Percentiles rank a stretch among this genome's conserved stretches.
Conservation (phyloP, 2,113 vertebrate species). For the Sebastes schlegelii region DNA sequence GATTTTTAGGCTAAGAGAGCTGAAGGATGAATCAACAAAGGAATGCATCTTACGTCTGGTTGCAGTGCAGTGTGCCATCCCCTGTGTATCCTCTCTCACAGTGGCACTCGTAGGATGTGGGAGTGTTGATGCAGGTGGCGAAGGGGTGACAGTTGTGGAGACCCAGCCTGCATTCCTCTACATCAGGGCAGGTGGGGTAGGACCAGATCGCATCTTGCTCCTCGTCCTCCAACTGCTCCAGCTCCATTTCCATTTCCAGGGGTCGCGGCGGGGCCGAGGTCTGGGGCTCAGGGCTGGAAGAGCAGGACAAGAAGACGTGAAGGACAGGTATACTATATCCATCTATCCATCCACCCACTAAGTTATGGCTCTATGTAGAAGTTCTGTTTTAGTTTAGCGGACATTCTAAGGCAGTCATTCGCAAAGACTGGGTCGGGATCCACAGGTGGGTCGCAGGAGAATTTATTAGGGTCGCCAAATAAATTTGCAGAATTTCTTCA, state of each 20-base stretch:
- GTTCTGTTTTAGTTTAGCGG: not conserved
- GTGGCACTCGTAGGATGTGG: constrained; percentile 92
- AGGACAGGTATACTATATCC: not conserved
- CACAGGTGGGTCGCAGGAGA: no score
- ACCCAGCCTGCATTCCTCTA: constrained; percentile 92
- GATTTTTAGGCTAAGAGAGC: not conserved
- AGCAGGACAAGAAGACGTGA: not conserved
- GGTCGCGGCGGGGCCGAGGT: constrained; percentile 83
- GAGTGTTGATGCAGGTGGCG: constrained; percentile 92
- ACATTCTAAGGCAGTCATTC: not conserved
- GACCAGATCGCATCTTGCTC: constrained; percentile 90
- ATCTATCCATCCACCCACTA: not conserved
- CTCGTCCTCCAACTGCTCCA: constrained; percentile 77
- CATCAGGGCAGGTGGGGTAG: constrained; percentile 91
- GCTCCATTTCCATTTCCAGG: constrained; percentile 81
- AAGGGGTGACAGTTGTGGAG: constrained; percentile 90
- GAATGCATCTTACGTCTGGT: constrained; percentile 88
- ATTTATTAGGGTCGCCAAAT: no score
- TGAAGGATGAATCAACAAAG: not conserved
- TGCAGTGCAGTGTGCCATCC: constrained; percentile 90
- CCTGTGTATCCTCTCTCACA: constrained; percentile 92
- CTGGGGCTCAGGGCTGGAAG: constrained; percentile 82
- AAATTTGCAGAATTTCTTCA: no score
- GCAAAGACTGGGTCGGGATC: no score
- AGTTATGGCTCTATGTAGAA: not conserved